Conservation (phyloP, 2,797 vertebrate genomes). For the Halcyon chelicuti region DNA sequence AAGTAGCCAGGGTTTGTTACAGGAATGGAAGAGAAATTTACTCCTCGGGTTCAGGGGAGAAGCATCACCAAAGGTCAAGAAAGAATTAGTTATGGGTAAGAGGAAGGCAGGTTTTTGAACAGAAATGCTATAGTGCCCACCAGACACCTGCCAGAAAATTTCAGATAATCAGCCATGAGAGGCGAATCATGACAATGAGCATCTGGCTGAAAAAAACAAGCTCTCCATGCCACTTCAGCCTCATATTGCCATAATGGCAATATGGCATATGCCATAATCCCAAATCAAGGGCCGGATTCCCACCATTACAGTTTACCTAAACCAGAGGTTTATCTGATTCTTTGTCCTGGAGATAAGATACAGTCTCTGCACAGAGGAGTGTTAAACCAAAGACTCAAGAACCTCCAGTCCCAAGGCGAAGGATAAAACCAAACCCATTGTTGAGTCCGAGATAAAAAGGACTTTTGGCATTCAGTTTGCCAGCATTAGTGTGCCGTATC, state of each 20-base stretch:
- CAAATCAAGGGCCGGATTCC: neutral
- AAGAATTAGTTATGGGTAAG: neutral
- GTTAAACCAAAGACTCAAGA: neutral
- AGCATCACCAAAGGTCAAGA: neutral
- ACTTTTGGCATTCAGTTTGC: neutral
- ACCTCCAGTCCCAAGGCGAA: neutral
- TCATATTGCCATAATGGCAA: neutral
- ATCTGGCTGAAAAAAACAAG: neutral
- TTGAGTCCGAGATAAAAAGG: neutral
- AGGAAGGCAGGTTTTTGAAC: neutral
- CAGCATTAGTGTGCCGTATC: neutral
- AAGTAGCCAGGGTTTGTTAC: neutral
- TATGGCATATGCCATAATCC: too few relatives aligned
- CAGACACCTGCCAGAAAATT: conserved; percentile 2
- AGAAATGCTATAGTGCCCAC: neutral
- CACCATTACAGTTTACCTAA: neutral
- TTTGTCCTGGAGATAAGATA: neutral
- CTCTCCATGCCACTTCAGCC: neutral
- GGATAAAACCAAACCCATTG: neutral
- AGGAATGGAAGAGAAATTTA: neutral
- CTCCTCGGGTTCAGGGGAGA: neutral
- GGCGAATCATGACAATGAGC: neutral
- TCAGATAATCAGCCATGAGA: neutral
- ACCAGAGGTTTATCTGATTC: neutral
- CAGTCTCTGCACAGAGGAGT: neutral